phyloP scores from a whole-genome alignment of 2,888 invertebrate genomes.

The Meliscaeva auricollis region DNA sequence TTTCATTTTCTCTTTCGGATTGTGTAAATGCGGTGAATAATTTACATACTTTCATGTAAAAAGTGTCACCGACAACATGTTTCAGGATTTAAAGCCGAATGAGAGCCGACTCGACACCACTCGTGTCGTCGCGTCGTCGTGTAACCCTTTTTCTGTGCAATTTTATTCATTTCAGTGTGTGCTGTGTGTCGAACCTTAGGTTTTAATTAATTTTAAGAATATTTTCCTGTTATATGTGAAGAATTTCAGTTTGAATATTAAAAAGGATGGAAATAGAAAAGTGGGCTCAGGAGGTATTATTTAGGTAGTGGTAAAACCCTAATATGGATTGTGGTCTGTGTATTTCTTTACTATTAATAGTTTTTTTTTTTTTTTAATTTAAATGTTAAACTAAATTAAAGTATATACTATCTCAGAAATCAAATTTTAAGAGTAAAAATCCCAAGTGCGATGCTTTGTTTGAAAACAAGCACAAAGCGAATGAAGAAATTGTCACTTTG shows the following conservation, averaged over 20 bases:
- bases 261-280: background rate
- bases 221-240: background rate
- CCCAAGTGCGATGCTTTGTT: too few relatives aligned
- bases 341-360: too few relatives aligned
- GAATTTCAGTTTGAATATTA: conserved; percentile 6
- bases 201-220: conserved; percentile 68
- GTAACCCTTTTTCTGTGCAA: conserved; percentile 48
- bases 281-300: background rate
- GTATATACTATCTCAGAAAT: too few relatives aligned
- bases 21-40: conserved; percentile 63
- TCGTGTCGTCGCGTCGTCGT: conserved; percentile 32
- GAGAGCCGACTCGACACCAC: background rate
- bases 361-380: too few relatives aligned
- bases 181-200: conserved; percentile 23
- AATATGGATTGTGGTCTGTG: too few relatives aligned
- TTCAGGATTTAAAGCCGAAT: conserved; percentile 62
- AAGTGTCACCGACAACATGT: conserved; percentile 71
- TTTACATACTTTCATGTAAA: conserved; percentile 71
- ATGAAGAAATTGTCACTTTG: too few relatives aligned
- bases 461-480: too few relatives aligned
- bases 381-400: too few relatives aligned
- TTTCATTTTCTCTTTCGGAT: background rate
- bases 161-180: conserved; percentile 31
- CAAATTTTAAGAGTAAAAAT: too few relatives aligned
- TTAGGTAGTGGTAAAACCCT: too few relatives aligned